Evolutionary conservation across 1,140 invertebrate species (phyloP), one percentile per base, ranked within the genome.

Genomic region (Diploscapter pachys): DNA sequence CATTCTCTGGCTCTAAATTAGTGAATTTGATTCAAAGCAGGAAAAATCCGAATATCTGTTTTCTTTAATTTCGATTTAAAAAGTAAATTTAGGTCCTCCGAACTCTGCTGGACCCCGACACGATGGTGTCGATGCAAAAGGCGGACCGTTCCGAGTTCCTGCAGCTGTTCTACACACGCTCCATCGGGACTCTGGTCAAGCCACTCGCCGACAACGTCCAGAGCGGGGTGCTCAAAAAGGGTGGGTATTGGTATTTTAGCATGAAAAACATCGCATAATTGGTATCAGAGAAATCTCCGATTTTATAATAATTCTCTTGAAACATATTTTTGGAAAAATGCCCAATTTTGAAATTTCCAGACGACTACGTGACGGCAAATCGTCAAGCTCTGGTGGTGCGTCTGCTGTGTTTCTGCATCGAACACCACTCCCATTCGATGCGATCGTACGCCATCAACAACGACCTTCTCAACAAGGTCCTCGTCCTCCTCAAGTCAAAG

Each of bases 341-440:
- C 61, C 53, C 49, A 3, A 9, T 76, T 49, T 49, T 76, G 48
- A 61, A 13, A 31, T n/a, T 85, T 86, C 62, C 80, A 89, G 96
- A 99, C 88, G 94, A 97, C 87, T 96, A 96, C 85, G 92, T 94
- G 86, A 95, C 93, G 68, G 95, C 96, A 70, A 95, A 98, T 87
- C 88, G 99, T 65, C 88, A 98, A 59, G 93, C 94, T 63, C 88
- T 98, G 67, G 95, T 99, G 62, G 86, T 99, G 72, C 96, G 99
- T 86, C 88, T 99, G 79, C 88, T 99, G 67, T 93, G 94, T n/a
- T 99, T 99, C 87, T 99, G 96, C 88, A 94, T 99, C n/a, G 96
- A 99, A 87, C 95, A 98, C 89, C 97, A 99, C 88, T 93, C 93
- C 63, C 98, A 96, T 89, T 95, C 98, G 87, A 96, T 98, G 85